phyloP scores from a whole-genome alignment of 2,797 vertebrate species.

The Enteromius fasciolatus region DNA sequence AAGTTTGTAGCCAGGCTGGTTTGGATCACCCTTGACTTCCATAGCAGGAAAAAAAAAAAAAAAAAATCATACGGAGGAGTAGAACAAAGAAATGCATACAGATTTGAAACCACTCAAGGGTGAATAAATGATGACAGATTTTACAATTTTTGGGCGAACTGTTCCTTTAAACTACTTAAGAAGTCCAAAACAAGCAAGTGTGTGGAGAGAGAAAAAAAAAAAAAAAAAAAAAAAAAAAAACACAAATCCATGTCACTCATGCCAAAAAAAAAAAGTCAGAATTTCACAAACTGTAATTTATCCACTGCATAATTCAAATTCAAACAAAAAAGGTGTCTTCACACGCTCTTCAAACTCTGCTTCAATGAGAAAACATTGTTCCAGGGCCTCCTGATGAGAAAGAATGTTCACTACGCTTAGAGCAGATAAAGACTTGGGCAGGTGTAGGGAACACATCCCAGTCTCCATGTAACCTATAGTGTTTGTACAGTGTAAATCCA shows the following conservation, averaged over 20 bases:
- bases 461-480: neutral
- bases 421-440: neutral
- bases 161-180: neutral
- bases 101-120: no score
- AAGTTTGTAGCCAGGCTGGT: no score
- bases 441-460: slow-evolving; percentile 19
- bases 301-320: slow-evolving; percentile 7
- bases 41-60: no score
- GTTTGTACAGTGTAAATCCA: slow-evolving; percentile 50
- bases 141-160: no score
- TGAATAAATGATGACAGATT: no score
- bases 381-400: slow-evolving; percentile 37
- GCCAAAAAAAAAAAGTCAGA: neutral
- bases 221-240: no score
- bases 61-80: no score
- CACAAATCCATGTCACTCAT: neutral
- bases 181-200: neutral
- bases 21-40: no score
- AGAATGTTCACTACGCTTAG: slow-evolving; percentile 14
- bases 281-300: neutral
- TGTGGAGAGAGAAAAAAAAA: no score
- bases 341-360: neutral
- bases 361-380: slow-evolving; percentile 20
- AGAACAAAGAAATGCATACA: no score
- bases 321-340: slow-evolving; percentile 5